phyloP scores from a whole-genome alignment of 2,113 vertebrate species.

The Pica pica region DNA sequence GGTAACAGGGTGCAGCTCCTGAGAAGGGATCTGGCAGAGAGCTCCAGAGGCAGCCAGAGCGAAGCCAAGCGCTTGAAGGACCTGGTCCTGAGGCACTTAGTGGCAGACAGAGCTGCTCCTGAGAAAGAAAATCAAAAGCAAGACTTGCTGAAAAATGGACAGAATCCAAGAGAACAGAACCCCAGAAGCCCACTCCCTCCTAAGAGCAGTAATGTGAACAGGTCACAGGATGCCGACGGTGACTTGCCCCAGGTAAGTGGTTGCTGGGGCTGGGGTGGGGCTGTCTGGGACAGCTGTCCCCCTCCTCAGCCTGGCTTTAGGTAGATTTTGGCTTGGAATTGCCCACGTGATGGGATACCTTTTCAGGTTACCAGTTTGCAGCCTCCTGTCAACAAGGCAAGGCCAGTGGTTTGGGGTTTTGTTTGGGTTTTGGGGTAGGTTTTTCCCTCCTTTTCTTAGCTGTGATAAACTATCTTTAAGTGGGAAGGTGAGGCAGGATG shows the following conservation, averaged over 20 bases:
- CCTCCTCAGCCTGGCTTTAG: neutral
- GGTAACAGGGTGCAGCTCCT: neutral
- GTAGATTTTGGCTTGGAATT: neutral
- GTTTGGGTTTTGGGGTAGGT: neutral
- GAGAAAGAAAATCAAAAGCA: neutral
- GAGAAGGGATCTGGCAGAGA: neutral
- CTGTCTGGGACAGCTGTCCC: neutral
- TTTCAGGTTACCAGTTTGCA: neutral
- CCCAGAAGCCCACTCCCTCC: neutral
- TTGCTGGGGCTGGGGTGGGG: neutral
- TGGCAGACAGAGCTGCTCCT: neutral
- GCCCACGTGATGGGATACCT: neutral
- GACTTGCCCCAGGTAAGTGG: conserved; percentile 54
- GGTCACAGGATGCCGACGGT: neutral
- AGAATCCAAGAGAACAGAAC: neutral
- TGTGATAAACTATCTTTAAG: neutral
- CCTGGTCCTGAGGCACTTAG: neutral
- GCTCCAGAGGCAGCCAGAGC: neutral
- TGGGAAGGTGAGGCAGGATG: neutral
- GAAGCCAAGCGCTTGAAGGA: neutral
- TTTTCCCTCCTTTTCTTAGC: neutral
- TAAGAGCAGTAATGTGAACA: neutral
- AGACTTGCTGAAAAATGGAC: neutral
- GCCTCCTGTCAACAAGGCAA: neutral
- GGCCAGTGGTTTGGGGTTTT: neutral